phyloP scores from a whole-genome alignment of 2,113 vertebrate species.

The Rhizomys pruinosus region DNA sequence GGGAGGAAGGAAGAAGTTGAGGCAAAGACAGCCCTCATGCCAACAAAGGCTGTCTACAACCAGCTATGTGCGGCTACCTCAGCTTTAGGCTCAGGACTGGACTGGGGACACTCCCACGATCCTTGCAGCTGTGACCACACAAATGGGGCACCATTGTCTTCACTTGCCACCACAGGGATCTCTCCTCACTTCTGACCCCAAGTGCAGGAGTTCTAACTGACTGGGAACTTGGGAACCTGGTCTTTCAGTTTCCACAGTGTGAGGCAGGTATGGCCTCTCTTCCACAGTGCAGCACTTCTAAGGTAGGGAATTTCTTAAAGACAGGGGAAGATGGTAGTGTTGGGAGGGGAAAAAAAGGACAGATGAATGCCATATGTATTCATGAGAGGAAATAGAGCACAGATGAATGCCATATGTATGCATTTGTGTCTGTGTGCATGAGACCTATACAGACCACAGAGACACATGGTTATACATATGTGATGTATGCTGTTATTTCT shows the following conservation, averaged over 20 bases:
- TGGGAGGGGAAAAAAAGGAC: neutral
- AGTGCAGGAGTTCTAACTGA: fast-evolving
- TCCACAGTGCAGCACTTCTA: no score
- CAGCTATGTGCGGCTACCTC: fast-evolving
- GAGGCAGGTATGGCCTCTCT: neutral
- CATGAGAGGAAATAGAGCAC: neutral
- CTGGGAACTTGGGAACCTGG: no score
- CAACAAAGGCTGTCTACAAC: neutral
- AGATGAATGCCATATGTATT: neutral
- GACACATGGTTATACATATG: no score
- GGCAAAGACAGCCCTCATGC: fast-evolving
- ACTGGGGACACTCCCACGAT: fast-evolving
- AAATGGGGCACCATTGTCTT: neutral
- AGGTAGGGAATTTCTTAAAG: neutral
- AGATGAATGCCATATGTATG: neutral
- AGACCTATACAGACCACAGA: neutral
- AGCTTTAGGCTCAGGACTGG: no score
- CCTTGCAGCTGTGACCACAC: neutral
- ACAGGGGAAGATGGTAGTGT: no score
- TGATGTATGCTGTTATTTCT: neutral
- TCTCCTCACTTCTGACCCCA: neutral
- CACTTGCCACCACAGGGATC: neutral
- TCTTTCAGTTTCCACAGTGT: neutral
- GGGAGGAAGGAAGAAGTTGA: neutral
- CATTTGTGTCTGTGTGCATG: neutral